phyloP scores from a whole-genome alignment of 1,140 invertebrate species.

The Leptestheria dahalacensis region DNA sequence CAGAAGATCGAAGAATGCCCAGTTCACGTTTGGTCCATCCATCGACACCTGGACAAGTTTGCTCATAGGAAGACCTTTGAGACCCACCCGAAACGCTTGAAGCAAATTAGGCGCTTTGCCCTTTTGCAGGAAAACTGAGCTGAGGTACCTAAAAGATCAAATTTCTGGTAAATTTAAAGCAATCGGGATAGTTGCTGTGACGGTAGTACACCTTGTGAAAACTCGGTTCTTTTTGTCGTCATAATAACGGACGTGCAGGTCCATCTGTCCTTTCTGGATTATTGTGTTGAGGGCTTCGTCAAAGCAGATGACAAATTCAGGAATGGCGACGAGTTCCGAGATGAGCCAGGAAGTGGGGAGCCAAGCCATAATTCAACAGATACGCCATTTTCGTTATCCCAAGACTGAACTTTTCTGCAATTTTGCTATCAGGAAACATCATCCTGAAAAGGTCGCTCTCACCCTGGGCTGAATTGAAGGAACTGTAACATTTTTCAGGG shows the following conservation, averaged over 20 bases:
- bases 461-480: background rate
- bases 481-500: background rate
- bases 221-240: constrained; percentile 13
- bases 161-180: too few species aligned
- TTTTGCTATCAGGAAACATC: constrained; percentile 4
- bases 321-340: background rate
- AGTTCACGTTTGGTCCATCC: constrained; percentile 24
- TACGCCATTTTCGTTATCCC: constrained; percentile 1
- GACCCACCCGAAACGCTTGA: constrained; percentile 13
- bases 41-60: constrained; percentile 22
- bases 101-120: constrained; percentile 20
- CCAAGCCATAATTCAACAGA: background rate
- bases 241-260: constrained; percentile 18
- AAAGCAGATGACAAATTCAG: constrained; percentile 15
- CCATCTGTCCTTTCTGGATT: constrained; percentile 19
- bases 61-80: constrained; percentile 9
- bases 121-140: constrained; percentile 18
- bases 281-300: constrained; percentile 19
- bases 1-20: constrained; percentile 17
- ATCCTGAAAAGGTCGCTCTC: background rate
- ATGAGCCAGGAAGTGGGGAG: background rate
- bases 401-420: background rate
- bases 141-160: too few species aligned
- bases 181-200: too few species aligned
- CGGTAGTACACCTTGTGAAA: background rate